Conservation (phyloP, 2,113 vertebrate genomes). For the Noctilio leporinus region DNA sequence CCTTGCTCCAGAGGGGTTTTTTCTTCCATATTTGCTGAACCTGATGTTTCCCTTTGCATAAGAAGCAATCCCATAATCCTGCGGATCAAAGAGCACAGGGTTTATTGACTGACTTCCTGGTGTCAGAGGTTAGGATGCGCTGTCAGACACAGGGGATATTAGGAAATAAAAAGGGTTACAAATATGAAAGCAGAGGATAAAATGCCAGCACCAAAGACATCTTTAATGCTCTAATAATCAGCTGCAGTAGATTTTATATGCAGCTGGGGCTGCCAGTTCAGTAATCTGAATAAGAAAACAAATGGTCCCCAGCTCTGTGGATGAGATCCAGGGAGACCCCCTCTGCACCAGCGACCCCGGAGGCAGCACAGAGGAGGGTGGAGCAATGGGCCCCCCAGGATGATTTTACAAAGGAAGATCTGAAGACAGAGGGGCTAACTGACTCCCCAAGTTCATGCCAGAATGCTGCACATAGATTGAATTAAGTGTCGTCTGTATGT, state of each 20-base stretch:
- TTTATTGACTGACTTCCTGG: conserved; percentile 66
- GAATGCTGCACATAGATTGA: accelerated
- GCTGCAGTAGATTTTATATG: neutral
- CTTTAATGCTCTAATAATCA: neutral
- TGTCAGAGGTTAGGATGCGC: conserved; percentile 59
- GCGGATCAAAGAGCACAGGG: conserved; percentile 39
- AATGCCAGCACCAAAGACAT: conserved; percentile 14
- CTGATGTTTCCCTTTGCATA: conserved; percentile 61
- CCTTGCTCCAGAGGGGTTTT: conserved; percentile 34
- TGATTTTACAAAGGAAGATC: accelerated
- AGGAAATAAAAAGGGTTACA: conserved; percentile 66
- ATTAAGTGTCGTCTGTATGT: too few relatives aligned
- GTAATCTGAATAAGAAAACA: neutral
- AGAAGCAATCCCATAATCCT: conserved; percentile 67
- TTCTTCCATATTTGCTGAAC: conserved; percentile 55
- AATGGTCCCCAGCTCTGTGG: neutral
- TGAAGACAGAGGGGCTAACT: accelerated
- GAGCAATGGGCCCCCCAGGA: accelerated
- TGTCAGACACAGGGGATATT: conserved; percentile 59
- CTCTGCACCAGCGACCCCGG: neutral
- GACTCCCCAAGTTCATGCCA: neutral
- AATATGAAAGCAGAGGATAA: conserved; percentile 59
- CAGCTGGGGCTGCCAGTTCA: neutral
- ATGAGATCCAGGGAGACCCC: neutral
- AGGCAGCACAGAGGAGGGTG: accelerated